Percentiles rank a stretch among this genome's conserved stretches.
Evolutionary conservation across 2,888 invertebrate species (phyloP).

Genomic region (Cancer borealis): DNA sequence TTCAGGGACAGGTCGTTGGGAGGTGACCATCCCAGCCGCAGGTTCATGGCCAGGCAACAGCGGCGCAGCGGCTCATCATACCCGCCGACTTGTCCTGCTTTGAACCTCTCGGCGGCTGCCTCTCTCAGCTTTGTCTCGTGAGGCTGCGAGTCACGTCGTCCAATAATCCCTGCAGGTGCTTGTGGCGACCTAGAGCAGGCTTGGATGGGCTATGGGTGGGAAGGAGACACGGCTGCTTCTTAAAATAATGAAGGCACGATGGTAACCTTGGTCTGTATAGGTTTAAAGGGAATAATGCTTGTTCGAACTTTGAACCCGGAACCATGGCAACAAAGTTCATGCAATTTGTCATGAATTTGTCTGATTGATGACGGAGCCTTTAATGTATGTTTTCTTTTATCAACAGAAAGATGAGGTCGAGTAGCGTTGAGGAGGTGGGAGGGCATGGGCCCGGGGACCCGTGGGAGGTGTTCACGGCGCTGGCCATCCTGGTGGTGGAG

Average conservation of each 20-base stretch:
- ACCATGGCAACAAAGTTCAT: slow-evolving; percentile 13
- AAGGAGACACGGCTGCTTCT: background rate
- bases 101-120: background rate
- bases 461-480: slow-evolving; percentile 82
- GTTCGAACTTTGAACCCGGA: slow-evolving; percentile 37
- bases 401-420: slow-evolving; percentile 70
- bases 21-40: slow-evolving; percentile 13
- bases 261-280: background rate
- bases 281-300: slow-evolving; percentile 36
- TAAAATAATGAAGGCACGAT: background rate
- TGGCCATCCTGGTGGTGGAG: slow-evolving; percentile 85
- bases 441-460: slow-evolving; percentile 80
- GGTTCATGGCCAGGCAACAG: slow-evolving; percentile 18
- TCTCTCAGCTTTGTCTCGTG: background rate
- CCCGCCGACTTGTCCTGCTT: background rate
- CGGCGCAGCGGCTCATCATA: background rate
- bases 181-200: background rate
- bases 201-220: background rate
- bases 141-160: background rate
- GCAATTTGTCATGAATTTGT: background rate
- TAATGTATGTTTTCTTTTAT: slow-evolving; percentile 5
- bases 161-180: background rate
- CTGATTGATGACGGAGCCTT: background rate
- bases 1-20: background rate
- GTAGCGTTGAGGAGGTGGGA: slow-evolving; percentile 73